Conservation (phyloP, 92 coral and sea anemone genomes). For the Epizoanthus illoricatus region DNA sequence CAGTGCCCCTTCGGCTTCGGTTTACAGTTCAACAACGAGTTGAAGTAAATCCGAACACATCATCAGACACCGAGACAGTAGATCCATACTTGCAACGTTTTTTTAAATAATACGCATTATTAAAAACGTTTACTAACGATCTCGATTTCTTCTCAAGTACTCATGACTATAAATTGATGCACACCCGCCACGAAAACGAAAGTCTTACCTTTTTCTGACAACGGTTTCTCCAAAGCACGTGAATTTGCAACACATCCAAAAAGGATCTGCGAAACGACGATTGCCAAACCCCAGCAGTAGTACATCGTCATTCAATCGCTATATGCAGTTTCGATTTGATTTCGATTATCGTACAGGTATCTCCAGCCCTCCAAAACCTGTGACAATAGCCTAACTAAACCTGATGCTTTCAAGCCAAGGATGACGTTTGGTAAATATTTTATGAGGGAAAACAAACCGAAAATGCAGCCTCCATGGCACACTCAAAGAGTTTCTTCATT, state of each 20-base stretch:
- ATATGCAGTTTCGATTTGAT: not conserved
- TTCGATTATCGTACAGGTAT: not conserved
- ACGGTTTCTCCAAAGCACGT: not conserved
- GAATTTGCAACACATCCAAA: not conserved
- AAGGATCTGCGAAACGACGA: constrained; percentile 10
- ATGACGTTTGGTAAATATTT: constrained; percentile 13
- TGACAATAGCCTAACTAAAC: not conserved
- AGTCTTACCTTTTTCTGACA: not conserved
- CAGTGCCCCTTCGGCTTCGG: too few species aligned
- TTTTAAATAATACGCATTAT: too few species aligned
- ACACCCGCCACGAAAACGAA: too few species aligned
- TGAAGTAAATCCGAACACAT: too few species aligned
- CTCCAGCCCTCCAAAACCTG: not conserved
- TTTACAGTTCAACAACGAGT: too few species aligned
- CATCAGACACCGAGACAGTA: too few species aligned
- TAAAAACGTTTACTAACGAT: too few species aligned
- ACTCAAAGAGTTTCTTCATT: not conserved
- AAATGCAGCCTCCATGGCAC: not conserved
- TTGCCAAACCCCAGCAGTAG: constrained; percentile 4
- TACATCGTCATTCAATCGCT: constrained; percentile 1
- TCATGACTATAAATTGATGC: too few species aligned
- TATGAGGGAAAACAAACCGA: constrained; percentile 5
- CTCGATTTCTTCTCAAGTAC: too few species aligned
- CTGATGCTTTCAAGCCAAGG: constrained; percentile 2
- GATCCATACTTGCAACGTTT: too few species aligned